Percentiles rank a stretch among this genome's conserved stretches.
These are phyloP conservation scores for Nymphalis io DNA, from an alignment of 1,140 invertebrate genomes.

Conservation along the genomic window DNA sequence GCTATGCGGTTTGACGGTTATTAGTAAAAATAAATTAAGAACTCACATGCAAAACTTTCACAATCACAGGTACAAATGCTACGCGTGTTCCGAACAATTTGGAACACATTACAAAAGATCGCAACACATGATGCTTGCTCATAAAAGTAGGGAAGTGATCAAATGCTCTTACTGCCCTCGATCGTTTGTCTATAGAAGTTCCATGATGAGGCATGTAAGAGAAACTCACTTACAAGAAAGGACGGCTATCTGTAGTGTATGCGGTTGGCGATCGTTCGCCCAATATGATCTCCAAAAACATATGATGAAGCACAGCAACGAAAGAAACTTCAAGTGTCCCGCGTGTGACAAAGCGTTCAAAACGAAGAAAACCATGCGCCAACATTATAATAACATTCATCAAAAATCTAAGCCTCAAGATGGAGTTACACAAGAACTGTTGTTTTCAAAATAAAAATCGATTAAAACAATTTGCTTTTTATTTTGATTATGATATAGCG, in stretches of 20 bases:
- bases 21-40: constrained; percentile 38
- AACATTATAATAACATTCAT: constrained; percentile 79
- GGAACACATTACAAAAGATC: constrained; percentile 23
- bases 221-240: constrained; percentile 30
- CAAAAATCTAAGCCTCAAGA: constrained; percentile 24
- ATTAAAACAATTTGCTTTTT: background rate
- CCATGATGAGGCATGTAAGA: constrained; percentile 34
- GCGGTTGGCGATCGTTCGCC: constrained; percentile 82
- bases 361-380: constrained; percentile 88
- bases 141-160: constrained; percentile 29
- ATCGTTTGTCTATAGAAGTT: constrained; percentile 28
- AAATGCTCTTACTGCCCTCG: constrained; percentile 31
- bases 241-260: constrained; percentile 30
- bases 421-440: background rate
- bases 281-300: constrained; percentile 87
- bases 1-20: constrained; percentile 37
- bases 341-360: constrained; percentile 89
- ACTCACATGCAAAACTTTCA: constrained; percentile 50
- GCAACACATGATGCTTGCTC: constrained; percentile 26
- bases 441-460: constrained; percentile 15
- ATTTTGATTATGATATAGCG: background rate
- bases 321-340: constrained; percentile 88
- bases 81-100: constrained; percentile 42
- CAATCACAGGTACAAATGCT: constrained; percentile 50
- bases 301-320: constrained; percentile 86